Evolutionary conservation across 2,797 vertebrate genomes (phyloP), one percentile per base, ranked within the genome.

Genomic region (Gastrophryne carolinensis): DNA sequence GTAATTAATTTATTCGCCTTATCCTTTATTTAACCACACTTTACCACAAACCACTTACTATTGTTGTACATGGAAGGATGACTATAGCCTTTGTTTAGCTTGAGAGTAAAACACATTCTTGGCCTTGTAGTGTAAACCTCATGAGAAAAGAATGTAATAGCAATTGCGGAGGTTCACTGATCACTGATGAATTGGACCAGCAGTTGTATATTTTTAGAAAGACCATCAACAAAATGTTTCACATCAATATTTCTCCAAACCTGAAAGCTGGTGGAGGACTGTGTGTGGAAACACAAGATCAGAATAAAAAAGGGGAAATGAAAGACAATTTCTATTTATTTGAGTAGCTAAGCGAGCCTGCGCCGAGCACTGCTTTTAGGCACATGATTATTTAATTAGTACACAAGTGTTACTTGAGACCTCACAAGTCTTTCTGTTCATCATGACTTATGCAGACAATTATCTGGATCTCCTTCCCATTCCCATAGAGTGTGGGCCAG

Each of bases 381-480:
- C 61, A 58, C 75, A 78, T 78, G 75, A 72, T 72, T 78, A 71
- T 78, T 78, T 78, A 57, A 69, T 78, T 78, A 78, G 60, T 58
- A 70, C 26, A 49, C 49, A 68, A 77, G 74, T 53, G 66, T 65
- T 78, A 72, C 68, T 72, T 50, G 52, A 78, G 75, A 78, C 60
- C 75, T 72, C 68, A 78, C 75, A 72, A 78, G 75, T 72, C 50
- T 78, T 72, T 60, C 60, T 57, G 52, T 78, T 69, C 57, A 41
- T 62, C 47, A 62, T 76, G 73, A 54, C 27, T 69, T 65, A 65
- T 57, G 62, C n/a, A 64, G 66, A 50, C 60, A 35, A 71, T 64
- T 71, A 74, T 70, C 63, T 17, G 12, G 35, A 63, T 29, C 21
- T 70, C 32, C 58, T 71, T 77, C 60, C 66, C 24, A 44, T 34